Base-by-base conservation (phyloP, 2,113 vertebrate genomes). In the Apodemus speciosus region DNA sequence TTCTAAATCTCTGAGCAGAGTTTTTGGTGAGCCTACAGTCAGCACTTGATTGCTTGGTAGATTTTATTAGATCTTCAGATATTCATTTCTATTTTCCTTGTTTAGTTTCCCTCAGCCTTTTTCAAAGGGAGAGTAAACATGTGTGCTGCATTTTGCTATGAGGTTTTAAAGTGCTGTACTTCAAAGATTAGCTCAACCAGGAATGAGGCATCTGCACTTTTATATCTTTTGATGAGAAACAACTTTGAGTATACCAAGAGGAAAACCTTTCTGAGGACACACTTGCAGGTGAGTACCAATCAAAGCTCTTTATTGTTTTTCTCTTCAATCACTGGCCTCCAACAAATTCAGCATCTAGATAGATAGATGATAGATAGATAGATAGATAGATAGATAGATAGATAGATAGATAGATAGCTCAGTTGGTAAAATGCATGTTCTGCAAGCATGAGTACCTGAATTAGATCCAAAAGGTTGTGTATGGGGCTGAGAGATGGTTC, bases 211-310 rank as follows among this genome's bases (percentile, higher is more conserved):
- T 99, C 99, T 0, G 99, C 99, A n/a, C 98, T 99, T 95, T 98
- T 99, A 40, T 99, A 99, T 96, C 98, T 99, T 91, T 98, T 99
- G 86, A 99, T 99, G 99, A 99, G 98, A 91, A 99, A 99, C 97
- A 99, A 99, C 97, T 99, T 99, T 81, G 99, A 99, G 89, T 99
- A 99, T 98, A 99, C 99, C 92, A 99, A 99, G 97, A 99, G 99
- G 95, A 99, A 98, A 97, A 99, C 98, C 0, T 99, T 99, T 97
- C 97, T 99, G 83, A 99, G 99, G 92, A 99, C 99, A 0, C 99
- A 99, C 95, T 98, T 99, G 79, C 99, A 99, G 99, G 99, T 99
- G 92, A 98, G 98, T 98, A 71, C 38, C 92, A 92, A 76, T 62
- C 46, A 60, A 92, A 83, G 40, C 8, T 30, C 49, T 90, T 88